Evolutionary conservation across 1,140 invertebrate genomes (phyloP).

Genomic region (Drosophila suzukii): DNA sequence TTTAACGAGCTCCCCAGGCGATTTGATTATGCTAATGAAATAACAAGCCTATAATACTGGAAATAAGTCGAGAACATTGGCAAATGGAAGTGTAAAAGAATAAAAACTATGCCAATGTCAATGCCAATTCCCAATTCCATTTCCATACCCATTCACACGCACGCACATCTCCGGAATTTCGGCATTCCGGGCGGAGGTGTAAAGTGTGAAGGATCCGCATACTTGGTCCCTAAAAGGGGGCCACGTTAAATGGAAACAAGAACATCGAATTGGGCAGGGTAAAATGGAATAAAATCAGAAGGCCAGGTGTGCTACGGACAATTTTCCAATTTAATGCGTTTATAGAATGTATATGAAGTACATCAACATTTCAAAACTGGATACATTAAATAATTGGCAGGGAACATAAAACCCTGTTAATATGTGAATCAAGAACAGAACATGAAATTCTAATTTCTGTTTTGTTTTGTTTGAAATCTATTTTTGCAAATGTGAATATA

Average conservation of each 20-base stretch:
- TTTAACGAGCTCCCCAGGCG: constrained; percentile 2
- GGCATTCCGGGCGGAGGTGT: neutral
- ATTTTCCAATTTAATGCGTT: neutral
- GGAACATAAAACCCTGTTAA: neutral
- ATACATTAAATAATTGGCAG: neutral
- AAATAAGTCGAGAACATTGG: constrained; percentile 30
- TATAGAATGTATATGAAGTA: neutral
- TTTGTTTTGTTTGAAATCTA: neutral
- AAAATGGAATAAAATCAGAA: neutral
- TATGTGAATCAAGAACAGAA: neutral
- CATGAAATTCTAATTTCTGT: too few species aligned
- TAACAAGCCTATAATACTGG: constrained; percentile 75
- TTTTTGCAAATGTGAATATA: too few species aligned
- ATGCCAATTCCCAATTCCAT: constrained; percentile 53
- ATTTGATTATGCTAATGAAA: constrained; percentile 82
- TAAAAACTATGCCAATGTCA: constrained; percentile 73
- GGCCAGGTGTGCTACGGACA: neutral
- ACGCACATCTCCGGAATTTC: constrained; percentile 26
- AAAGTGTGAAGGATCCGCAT: constrained; percentile 27
- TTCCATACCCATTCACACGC: constrained; percentile 35
- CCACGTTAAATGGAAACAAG: constrained; percentile 11
- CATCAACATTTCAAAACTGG: neutral
- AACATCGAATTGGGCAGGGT: neutral
- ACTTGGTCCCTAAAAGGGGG: constrained; percentile 24
- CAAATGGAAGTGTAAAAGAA: constrained; percentile 13